Conservation (phyloP, 1,140 invertebrate species). For the Sycobia sp. region DNA sequence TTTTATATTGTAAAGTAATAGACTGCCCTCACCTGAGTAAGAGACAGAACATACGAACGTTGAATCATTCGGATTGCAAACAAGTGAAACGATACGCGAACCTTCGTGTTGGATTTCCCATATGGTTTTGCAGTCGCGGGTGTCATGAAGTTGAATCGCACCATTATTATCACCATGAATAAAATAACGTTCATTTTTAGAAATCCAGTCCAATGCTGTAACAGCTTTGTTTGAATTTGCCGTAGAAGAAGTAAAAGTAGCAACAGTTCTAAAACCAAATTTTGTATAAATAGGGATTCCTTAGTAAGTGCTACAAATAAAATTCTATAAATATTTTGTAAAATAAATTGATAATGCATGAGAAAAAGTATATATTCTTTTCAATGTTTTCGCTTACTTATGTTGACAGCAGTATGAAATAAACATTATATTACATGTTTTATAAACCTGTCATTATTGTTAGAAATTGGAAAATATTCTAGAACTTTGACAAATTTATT, state of each 20-base stretch:
- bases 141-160: slow-evolving; percentile 68
- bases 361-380: no score
- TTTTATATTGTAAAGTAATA: slow-evolving; percentile 69
- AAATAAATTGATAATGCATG: no score
- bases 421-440: no score
- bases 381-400: no score
- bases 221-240: slow-evolving; percentile 60
- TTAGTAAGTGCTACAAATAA: no score
- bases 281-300: no score
- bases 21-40: slow-evolving; percentile 57
- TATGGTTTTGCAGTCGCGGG: slow-evolving; percentile 68
- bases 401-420: no score
- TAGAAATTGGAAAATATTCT: no score
- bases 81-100: slow-evolving; percentile 62
- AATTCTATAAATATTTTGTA: no score
- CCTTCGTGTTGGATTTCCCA: slow-evolving; percentile 66
- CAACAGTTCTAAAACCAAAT: slow-evolving; percentile 60
- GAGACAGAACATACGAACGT: slow-evolving; percentile 67
- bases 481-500: no score
- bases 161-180: slow-evolving; percentile 69
- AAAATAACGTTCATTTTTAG: slow-evolving; percentile 70
- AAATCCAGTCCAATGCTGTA: slow-evolving; percentile 70
- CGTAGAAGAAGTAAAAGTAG: slow-evolving; percentile 66
- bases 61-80: slow-evolving; percentile 66
- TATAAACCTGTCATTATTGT: no score